These are phyloP conservation scores for Harpagifer antarcticus DNA, from an alignment of 2,797 vertebrate species.

Conservation along the genomic window DNA sequence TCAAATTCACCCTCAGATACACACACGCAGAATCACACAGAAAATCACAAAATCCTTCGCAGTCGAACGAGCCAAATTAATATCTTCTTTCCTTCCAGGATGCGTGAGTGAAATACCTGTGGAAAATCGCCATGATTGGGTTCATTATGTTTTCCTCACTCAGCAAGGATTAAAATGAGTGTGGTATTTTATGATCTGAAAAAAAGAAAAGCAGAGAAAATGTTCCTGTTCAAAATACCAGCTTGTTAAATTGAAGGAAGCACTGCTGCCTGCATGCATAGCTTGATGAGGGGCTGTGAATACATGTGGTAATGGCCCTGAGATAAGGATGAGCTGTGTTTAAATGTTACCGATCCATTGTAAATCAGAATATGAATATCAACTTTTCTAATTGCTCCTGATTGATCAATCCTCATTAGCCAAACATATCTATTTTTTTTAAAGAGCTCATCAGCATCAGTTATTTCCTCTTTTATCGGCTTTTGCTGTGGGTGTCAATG, in stretches of 20 bases:
- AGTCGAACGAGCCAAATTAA: constrained; percentile 65
- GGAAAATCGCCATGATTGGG: constrained; percentile 69
- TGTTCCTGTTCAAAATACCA: constrained; percentile 44
- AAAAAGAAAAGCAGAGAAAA: constrained; percentile 35
- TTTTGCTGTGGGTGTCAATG: constrained; percentile 26
- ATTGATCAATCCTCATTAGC: constrained; percentile 20
- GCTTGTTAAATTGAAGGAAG: constrained; percentile 53
- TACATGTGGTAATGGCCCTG: constrained; percentile 48
- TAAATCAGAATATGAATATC: constrained; percentile 43
- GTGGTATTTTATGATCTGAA: constrained; percentile 57
- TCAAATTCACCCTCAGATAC: constrained; percentile 42
- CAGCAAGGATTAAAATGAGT: constrained; percentile 64
- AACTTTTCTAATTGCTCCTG: constrained; percentile 18
- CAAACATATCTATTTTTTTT: constrained; percentile 17
- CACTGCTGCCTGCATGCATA: constrained; percentile 39
- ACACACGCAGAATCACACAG: constrained; percentile 19
- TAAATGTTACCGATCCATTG: constrained; percentile 51
- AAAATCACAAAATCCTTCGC: constrained; percentile 52
- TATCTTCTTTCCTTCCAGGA: constrained; percentile 62
- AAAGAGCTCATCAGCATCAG: constrained; percentile 9
- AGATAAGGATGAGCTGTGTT: constrained; percentile 48
- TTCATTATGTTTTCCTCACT: constrained; percentile 69
- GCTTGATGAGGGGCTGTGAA: constrained; percentile 51
- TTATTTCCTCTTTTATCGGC: constrained; percentile 23
- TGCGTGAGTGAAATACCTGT: constrained; percentile 65